phyloP scores from a whole-genome alignment of 2,113 vertebrate species.

The Craseonycteris thonglongyai region DNA sequence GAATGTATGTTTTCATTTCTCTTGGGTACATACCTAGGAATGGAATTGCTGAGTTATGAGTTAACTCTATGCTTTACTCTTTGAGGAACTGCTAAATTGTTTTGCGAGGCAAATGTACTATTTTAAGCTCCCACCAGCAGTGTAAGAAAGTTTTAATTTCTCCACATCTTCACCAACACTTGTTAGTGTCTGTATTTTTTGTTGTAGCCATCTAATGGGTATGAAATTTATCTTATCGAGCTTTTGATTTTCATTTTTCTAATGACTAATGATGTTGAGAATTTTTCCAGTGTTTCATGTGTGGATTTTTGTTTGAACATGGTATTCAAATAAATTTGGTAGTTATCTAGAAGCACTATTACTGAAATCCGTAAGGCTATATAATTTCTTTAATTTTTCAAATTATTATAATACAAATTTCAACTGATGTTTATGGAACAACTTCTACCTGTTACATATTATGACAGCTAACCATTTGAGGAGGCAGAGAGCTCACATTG shows the following conservation, averaged over 20 bases:
- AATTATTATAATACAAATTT: not conserved
- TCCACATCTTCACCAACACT: not conserved
- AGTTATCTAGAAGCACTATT: not conserved
- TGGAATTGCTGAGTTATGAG: not conserved
- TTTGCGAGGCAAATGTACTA: not conserved
- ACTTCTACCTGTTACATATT: too few species aligned
- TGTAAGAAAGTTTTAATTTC: not conserved
- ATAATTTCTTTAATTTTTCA: not conserved
- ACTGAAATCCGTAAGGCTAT: not conserved
- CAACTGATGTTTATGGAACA: not conserved
- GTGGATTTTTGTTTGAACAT: not conserved
- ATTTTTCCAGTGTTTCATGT: not conserved
- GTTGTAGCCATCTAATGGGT: not conserved
- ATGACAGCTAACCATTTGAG: not conserved
- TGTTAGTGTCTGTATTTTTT: not conserved
- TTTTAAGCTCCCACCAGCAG: not conserved
- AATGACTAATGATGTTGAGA: not conserved
- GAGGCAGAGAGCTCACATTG: not conserved
- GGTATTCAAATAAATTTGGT: not conserved
- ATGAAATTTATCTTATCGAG: not conserved
- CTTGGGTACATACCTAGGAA: not conserved
- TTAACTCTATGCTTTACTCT: not conserved
- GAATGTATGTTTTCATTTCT: not conserved
- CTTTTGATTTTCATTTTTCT: not conserved
- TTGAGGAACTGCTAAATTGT: not conserved